Percentiles rank a stretch among this genome's conserved stretches.
Conservation (phyloP, 2,888 invertebrate species). For the Tenthredo amoena region DNA sequence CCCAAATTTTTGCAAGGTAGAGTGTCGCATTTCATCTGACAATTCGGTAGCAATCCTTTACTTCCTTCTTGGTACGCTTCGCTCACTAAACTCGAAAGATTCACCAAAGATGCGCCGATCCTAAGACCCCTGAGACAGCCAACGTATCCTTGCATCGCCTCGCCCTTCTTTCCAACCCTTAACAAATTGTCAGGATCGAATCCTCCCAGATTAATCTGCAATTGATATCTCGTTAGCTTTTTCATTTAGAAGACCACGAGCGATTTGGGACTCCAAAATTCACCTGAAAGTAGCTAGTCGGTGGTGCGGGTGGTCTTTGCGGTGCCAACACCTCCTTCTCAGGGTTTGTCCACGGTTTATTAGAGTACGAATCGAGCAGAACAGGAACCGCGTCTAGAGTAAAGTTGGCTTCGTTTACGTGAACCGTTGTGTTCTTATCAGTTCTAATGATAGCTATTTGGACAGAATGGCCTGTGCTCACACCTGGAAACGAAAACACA, state of each 20-base stretch:
- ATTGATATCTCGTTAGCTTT: not conserved
- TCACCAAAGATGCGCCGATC: slow-evolving; percentile 90
- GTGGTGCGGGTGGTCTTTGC: slow-evolving; percentile 93
- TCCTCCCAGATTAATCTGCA: slow-evolving; percentile 91
- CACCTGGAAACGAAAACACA: slow-evolving; percentile 75
- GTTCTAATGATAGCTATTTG: slow-evolving; percentile 92
- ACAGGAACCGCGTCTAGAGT: slow-evolving; percentile 85
- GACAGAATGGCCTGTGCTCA: slow-evolving; percentile 91
- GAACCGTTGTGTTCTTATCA: slow-evolving; percentile 86
- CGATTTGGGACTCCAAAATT: not conserved
- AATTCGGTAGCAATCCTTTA: slow-evolving; percentile 88
- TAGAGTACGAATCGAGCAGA: slow-evolving; percentile 88
- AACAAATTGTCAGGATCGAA: slow-evolving; percentile 88
- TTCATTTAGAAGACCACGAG: not conserved
- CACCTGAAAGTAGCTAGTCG: slow-evolving; percentile 93
- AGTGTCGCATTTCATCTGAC: slow-evolving; percentile 93
- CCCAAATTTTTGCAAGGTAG: slow-evolving; percentile 94
- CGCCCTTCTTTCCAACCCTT: slow-evolving; percentile 80
- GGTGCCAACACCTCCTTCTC: slow-evolving; percentile 92
- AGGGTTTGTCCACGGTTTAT: slow-evolving; percentile 93
- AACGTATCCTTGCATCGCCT: slow-evolving; percentile 86
- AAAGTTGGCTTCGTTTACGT: slow-evolving; percentile 89
- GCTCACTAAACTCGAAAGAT: slow-evolving; percentile 86
- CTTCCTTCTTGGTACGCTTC: slow-evolving; percentile 86
- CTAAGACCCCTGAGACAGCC: slow-evolving; percentile 93